Evolutionary conservation across 1,140 invertebrate genomes (phyloP), one percentile per base, ranked within the genome.

Genomic region (Magallana gigas): DNA sequence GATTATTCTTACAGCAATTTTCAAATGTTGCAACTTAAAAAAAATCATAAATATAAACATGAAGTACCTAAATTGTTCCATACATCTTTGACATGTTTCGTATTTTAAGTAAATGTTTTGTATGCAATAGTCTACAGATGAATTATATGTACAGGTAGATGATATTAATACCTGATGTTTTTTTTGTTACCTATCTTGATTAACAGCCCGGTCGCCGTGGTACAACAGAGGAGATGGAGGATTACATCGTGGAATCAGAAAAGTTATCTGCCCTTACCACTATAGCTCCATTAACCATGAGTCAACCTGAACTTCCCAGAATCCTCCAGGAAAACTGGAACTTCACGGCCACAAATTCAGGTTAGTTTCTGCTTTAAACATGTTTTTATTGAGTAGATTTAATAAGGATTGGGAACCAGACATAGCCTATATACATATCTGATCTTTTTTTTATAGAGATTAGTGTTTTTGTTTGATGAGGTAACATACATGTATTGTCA

Each of bases 231-330:
- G 92, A 94, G 58, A 91, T 94, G 29, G 92, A 92, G 81, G 93
- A 94, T 76, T 93, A 92, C 87, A 89, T 92, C 11, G 82, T 91
- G 56, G 93, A 94, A 84, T 90, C 91, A 71, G 91, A 93, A 48
- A 89, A 90, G 58, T 88, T 94, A 11, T 90, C 92, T n/a, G 90
- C 91, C 1, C 85, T 94, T 18, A 94, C 93, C 6, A 88, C 87
- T 18, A 83, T 94, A 9, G 88, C 86, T 14, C 85, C 90, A 11
- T 90, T 90, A 76, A 88, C 90, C 11, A 56, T 85, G 16, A 87
- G 88, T 9, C 88, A 87, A 80, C 87, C 89, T 16, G 93, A 92
- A 56, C 84, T 93, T 23, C 62, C 86, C 18, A 83, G 59, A 29
- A 89, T 92, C 8, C 88, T 93, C 23, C 88, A 87, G 48, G 90